Percentiles rank a stretch among this genome's conserved stretches.
These are phyloP conservation scores for Sussaba pulchella DNA, from an alignment of 2,888 invertebrate genomes.

Conservation along the genomic window DNA sequence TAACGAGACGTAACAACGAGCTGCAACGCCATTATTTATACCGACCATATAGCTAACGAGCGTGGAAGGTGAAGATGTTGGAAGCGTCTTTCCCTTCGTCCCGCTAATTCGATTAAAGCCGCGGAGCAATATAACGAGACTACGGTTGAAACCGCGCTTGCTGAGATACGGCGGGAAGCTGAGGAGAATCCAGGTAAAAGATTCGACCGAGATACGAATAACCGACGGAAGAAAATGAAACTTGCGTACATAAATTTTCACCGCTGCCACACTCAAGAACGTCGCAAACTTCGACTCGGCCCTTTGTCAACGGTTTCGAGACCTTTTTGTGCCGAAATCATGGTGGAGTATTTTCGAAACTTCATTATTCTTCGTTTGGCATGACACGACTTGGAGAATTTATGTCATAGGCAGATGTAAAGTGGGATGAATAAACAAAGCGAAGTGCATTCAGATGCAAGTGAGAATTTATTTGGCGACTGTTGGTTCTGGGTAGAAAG, in stretches of 20 bases:
- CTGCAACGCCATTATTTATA: conserved; percentile 72
- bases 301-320: neutral
- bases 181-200: neutral
- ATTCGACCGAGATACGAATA: neutral
- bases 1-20: conserved; percentile 76
- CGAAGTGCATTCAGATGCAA: too few species aligned
- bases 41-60: conserved; percentile 60
- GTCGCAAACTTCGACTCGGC: neutral
- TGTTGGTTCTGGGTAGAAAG: neutral
- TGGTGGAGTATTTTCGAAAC: too few species aligned
- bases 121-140: neutral
- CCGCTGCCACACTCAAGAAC: neutral
- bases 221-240: neutral
- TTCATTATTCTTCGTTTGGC: neutral
- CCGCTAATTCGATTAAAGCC: conserved; percentile 37
- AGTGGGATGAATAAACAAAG: too few species aligned
- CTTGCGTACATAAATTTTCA: neutral
- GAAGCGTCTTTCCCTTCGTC: conserved; percentile 5
- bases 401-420: too few species aligned
- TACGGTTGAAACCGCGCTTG: neutral
- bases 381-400: neutral
- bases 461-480: too few species aligned
- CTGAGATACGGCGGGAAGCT: neutral
- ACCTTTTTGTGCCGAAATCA: neutral
- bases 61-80: conserved; percentile 62